Evolutionary conservation across 2,113 vertebrate species (phyloP).

Genomic region (Zapus hudsonius): DNA sequence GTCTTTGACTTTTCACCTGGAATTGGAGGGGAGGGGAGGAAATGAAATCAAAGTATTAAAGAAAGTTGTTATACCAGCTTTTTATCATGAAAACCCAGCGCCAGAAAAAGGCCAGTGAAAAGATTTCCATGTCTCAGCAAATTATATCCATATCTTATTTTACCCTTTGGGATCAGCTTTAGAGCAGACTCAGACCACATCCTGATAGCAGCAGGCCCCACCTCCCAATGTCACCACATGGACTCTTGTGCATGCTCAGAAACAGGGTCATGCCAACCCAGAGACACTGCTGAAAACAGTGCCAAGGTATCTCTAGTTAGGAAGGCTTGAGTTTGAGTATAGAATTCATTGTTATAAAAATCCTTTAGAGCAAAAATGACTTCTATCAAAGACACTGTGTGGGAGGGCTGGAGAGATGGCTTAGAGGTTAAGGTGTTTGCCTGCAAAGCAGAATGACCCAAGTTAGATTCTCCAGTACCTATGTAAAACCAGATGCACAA

Average conservation of each 20-base stretch:
- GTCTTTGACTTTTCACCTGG: constrained; percentile 82
- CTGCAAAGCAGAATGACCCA: too few relatives aligned
- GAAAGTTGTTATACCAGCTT: constrained; percentile 73
- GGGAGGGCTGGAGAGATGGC: too few relatives aligned
- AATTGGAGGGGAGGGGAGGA: constrained; percentile 25
- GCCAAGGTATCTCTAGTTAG: constrained; percentile 79
- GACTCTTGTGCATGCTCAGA: not conserved
- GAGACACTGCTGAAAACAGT: constrained; percentile 80
- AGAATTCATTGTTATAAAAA: constrained; percentile 86
- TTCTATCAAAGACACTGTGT: constrained; percentile 85
- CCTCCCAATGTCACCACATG: not conserved
- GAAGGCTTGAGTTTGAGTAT: constrained; percentile 83
- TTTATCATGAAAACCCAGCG: constrained; percentile 78
- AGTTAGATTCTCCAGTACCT: too few relatives aligned
- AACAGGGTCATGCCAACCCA: constrained; percentile 73
- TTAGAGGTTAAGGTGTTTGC: too few relatives aligned
- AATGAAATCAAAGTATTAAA: constrained; percentile 74
- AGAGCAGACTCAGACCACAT: constrained; percentile 79
- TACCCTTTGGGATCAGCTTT: constrained; percentile 80
- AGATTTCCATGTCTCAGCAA: constrained; percentile 82
- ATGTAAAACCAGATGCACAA: too few relatives aligned
- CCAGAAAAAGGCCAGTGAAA: constrained; percentile 78
- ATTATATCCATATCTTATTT: constrained; percentile 81
- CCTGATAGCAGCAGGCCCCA: constrained; percentile 70
- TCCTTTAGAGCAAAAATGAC: constrained; percentile 83